Base-by-base conservation (phyloP, 2,797 vertebrate species). In the Syndactyla subalaris region DNA sequence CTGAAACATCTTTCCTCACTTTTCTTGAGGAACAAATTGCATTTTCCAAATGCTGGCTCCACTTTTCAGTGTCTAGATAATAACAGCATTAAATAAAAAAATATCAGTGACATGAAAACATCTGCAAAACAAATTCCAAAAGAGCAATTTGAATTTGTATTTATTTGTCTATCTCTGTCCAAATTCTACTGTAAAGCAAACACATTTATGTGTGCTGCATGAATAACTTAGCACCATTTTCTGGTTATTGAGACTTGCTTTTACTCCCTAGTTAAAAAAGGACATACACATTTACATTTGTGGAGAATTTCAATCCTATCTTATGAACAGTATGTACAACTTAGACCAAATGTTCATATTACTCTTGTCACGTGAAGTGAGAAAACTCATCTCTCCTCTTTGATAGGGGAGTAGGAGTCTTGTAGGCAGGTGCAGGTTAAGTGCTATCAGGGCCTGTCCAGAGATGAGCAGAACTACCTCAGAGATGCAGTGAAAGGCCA, bases 391-490 rank as follows among this genome's bases (percentile, higher is more conserved):
- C 19, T 55, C 61, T 81, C 16, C 24, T 30, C 26, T 48, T 2
- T 1, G 0, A 58, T 1, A 63, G 22, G 12, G 29, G 38, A 63
- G 16, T 14, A 68, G 52, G 36, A 85, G 21, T 32, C 26, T 38
- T 0, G 2, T 6, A 81, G 36, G 20, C 80, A 67, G 38, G 39
- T 23, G 20, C 49, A 43, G 0, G 0, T 8, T 29, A n/a, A 79
- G 11, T 51, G 30, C 15, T 54, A 19, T 7, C 20, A 62, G 38
- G 34, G 21, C 27, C 48, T 66, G 48, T 58, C 48, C 62, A 48
- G 32, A 89, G 59, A 48, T 6, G 2, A 80, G 46, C 43, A 67
- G 45, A 71, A 59, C 67, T 43, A 78, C 66, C 58, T 82, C 32
- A 62, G 48, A 27, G 48, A 38, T 24, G 30, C 26, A 52, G 14